phyloP scores from a whole-genome alignment of 2,113 vertebrate species.

The Dasypus novemcinctus region DNA sequence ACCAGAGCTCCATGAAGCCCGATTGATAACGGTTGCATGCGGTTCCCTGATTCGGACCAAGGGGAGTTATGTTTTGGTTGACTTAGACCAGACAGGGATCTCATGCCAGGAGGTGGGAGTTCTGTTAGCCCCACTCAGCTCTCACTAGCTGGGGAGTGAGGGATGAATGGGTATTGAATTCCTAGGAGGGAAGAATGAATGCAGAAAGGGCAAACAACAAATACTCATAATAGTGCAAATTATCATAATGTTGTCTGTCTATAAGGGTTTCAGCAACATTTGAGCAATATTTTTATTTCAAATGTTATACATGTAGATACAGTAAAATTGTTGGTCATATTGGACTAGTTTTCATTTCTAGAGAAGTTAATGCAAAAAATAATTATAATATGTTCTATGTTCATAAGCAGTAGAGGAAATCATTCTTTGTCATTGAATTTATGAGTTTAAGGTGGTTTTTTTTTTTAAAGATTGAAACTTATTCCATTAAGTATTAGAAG shows the following conservation, averaged over 20 bases:
- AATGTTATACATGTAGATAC: neutral
- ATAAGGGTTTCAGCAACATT: neutral
- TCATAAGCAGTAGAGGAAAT: slow-evolving; percentile 25
- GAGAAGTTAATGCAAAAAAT: neutral
- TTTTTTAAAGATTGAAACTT: neutral
- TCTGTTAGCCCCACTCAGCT: neutral
- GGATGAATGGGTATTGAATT: neutral
- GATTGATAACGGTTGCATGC: neutral
- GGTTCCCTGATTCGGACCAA: neutral
- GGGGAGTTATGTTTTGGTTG: neutral
- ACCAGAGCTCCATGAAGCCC: neutral
- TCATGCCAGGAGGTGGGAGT: neutral
- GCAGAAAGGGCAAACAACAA: neutral
- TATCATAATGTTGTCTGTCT: neutral
- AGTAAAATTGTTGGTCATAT: slow-evolving; percentile 1
- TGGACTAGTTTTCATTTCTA: slow-evolving; percentile 20
- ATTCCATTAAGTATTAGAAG: neutral
- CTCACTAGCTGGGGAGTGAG: neutral
- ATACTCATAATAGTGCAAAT: neutral
- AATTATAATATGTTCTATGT: neutral
- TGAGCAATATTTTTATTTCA: slow-evolving; percentile 3
- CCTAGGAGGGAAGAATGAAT: neutral
- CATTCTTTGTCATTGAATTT: neutral
- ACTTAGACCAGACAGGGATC: neutral
- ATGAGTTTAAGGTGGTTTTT: neutral